phyloP scores from a whole-genome alignment of 2,888 invertebrate genomes.

The Diabrotica balteata region DNA sequence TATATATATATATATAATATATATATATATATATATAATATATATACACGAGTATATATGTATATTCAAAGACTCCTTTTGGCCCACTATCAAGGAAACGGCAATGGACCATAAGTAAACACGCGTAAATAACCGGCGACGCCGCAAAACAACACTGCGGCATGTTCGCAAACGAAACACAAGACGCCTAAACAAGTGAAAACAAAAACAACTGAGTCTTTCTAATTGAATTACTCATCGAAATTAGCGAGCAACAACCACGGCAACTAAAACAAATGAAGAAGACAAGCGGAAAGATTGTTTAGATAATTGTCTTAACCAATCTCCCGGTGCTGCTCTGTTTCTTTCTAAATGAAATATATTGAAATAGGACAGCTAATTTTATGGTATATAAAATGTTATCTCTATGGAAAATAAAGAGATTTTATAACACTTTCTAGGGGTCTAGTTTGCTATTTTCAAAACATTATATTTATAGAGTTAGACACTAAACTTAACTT shows the following conservation, averaged over 20 bases:
- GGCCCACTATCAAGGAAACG: not conserved
- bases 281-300: conserved; percentile 31
- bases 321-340: not conserved
- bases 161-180: conserved; percentile 3
- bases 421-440: too few species aligned
- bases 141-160: conserved; percentile 20
- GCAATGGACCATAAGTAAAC: not conserved
- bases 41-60: too few species aligned
- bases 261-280: conserved; percentile 34
- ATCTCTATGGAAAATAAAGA: too few species aligned
- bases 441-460: too few species aligned
- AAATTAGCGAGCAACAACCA: conserved; percentile 33
- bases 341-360: too few species aligned
- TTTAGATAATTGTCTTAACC: conserved; percentile 34
- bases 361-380: too few species aligned
- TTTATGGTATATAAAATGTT: too few species aligned
- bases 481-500: too few species aligned
- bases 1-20: too few species aligned
- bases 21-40: too few species aligned
- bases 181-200: conserved; percentile 7
- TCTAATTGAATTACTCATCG: conserved; percentile 37
- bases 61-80: too few species aligned
- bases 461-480: too few species aligned
- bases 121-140: conserved; percentile 16
- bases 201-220: conserved; percentile 32